phyloP scores from a whole-genome alignment of 2,113 vertebrate species.

The Poicephalus gulielmi region DNA sequence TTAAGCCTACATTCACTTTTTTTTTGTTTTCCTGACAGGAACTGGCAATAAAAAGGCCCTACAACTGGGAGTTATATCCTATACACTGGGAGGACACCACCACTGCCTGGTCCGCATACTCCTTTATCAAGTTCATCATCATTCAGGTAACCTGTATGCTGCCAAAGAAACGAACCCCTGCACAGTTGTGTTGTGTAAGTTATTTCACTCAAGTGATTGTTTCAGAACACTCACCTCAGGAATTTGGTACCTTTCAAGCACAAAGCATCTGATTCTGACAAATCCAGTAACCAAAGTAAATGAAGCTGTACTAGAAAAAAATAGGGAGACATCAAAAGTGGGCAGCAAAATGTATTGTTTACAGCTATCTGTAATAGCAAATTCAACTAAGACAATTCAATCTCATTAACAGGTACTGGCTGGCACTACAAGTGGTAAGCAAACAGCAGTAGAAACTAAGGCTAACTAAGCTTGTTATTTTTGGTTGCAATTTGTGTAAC shows the following conservation, averaged over 20 bases:
- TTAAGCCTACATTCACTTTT: neutral
- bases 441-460: neutral
- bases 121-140: neutral
- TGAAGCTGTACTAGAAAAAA: neutral
- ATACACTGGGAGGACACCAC: neutral
- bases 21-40: neutral
- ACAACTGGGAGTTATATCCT: neutral
- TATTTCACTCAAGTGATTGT: neutral
- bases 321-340: neutral
- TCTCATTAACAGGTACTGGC: neutral
- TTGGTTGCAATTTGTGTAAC: neutral
- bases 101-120: neutral
- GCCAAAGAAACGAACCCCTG: neutral
- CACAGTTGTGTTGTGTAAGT: neutral
- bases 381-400: neutral
- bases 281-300: fast-evolving
- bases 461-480: constrained; percentile 11
- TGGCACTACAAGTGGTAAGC: neutral
- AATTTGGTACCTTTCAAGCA: neutral
- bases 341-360: neutral
- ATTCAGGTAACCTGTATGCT: neutral
- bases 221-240: neutral
- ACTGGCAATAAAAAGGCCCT: neutral
- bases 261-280: neutral
- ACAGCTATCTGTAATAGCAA: neutral